Evolutionary conservation across 1,140 invertebrate genomes (phyloP).

Genomic region (Zaprionus ghesquierei): DNA sequence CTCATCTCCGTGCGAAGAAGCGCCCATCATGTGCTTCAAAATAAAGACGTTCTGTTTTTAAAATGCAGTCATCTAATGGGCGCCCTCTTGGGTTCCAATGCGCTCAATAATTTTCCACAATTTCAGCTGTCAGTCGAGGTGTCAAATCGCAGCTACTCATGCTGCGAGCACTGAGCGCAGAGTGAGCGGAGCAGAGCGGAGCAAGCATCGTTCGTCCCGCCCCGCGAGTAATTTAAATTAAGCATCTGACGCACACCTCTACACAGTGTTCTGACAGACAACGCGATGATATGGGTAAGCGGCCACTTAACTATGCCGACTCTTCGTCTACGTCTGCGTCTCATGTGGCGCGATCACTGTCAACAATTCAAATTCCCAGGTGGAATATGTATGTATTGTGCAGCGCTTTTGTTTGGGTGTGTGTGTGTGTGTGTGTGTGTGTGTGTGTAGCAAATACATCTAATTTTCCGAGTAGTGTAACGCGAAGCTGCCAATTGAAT

Average conservation of each 20-base stretch:
- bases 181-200: too few species aligned
- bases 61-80: slow-evolving; percentile 67
- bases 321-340: slow-evolving; percentile 48
- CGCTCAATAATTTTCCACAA: slow-evolving; percentile 79
- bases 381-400: slow-evolving; percentile 46
- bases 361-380: slow-evolving; percentile 58
- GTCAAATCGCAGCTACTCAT: slow-evolving; percentile 83
- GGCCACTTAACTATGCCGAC: slow-evolving; percentile 69
- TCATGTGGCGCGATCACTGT: slow-evolving; percentile 70
- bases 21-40: slow-evolving; percentile 20
- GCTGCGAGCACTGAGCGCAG: slow-evolving; percentile 56
- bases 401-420: neutral
- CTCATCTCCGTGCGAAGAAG: slow-evolving; percentile 1
- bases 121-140: slow-evolving; percentile 82
- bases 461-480: neutral
- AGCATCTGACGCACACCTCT: slow-evolving; percentile 78
- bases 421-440: slow-evolving; percentile 15
- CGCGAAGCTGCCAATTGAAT: neutral
- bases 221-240: slow-evolving; percentile 77
- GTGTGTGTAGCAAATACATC: neutral
- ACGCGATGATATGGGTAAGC: slow-evolving; percentile 77
- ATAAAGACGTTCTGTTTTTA: slow-evolving; percentile 60
- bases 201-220: slow-evolving; percentile 28
- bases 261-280: slow-evolving; percentile 63
- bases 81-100: slow-evolving; percentile 75